Conservation (phyloP, 2,113 vertebrate species). For the Coregonus clupeaformis region DNA sequence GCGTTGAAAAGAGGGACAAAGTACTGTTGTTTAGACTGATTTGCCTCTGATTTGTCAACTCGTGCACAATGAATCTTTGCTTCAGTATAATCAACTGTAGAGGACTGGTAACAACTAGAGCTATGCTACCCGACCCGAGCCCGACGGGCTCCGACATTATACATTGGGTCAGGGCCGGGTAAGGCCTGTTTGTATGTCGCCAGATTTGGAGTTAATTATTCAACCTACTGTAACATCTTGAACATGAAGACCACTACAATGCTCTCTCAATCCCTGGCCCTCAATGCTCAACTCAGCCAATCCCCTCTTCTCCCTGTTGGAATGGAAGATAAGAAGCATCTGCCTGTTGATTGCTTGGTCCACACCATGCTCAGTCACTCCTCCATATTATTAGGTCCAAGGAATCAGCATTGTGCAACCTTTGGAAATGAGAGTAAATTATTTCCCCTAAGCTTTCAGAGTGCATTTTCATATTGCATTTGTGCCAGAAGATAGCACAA, state of each 20-base stretch:
- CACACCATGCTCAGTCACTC: background rate
- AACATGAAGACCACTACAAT: background rate
- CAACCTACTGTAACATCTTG: background rate
- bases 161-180: background rate
- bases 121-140: no score
- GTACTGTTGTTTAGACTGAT: no score
- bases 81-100: no score
- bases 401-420: background rate
- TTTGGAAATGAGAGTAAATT: background rate
- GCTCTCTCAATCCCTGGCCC: background rate
- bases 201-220: background rate
- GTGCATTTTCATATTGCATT: slow-evolving; percentile 1
- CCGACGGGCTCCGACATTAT: no score
- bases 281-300: slow-evolving; percentile 8
- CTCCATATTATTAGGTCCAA: background rate
- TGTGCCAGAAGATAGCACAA: background rate
- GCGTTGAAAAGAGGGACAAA: no score
- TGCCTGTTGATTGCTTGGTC: slow-evolving; percentile 18
- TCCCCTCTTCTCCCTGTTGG: background rate
- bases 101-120: no score
- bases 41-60: no score
- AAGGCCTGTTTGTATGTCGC: background rate
- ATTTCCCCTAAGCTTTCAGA: background rate
- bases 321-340: slow-evolving; percentile 20
- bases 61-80: no score